Evolutionary conservation across 2,888 invertebrate species (phyloP).

Genomic region (Oligia strigilis): DNA sequence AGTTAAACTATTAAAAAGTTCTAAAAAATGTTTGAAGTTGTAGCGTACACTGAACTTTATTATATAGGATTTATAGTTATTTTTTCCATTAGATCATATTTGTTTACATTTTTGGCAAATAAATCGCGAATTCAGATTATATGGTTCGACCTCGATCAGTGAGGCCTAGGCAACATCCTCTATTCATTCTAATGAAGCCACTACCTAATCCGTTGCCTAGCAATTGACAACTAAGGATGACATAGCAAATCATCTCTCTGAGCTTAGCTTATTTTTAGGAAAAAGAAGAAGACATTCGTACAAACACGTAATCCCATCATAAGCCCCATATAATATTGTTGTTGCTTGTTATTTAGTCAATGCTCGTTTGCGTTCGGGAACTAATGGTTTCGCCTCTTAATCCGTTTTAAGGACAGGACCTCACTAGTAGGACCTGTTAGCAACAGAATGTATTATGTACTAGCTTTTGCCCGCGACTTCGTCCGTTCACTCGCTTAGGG

Average conservation of each 20-base stretch:
- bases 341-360: constrained; percentile 17
- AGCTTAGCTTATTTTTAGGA: constrained; percentile 43
- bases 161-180: too few relatives aligned
- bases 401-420: not conserved
- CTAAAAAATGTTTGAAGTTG: too few relatives aligned
- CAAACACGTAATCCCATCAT: constrained; percentile 40
- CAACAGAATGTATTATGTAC: not conserved
- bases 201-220: not conserved
- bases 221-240: constrained; percentile 14
- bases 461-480: too few relatives aligned
- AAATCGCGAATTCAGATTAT: too few relatives aligned
- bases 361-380: not conserved
- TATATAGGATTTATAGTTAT: too few relatives aligned
- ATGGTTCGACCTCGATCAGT: not conserved
- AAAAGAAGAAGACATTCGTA: constrained; percentile 27
- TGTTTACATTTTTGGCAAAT: too few relatives aligned
- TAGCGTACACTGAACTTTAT: too few relatives aligned
- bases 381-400: constrained; percentile 6
- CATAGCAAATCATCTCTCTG: constrained; percentile 30
- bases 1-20: too few relatives aligned
- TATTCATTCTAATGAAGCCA: not conserved
- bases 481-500: too few relatives aligned
- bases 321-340: constrained; percentile 15
- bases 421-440: not conserved
- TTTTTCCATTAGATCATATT: too few relatives aligned